Percentiles rank a stretch among this genome's conserved stretches.
These are phyloP conservation scores for Pollimyrus isidori DNA, from an alignment of 2,113 vertebrate species.

Conservation along the genomic window DNA sequence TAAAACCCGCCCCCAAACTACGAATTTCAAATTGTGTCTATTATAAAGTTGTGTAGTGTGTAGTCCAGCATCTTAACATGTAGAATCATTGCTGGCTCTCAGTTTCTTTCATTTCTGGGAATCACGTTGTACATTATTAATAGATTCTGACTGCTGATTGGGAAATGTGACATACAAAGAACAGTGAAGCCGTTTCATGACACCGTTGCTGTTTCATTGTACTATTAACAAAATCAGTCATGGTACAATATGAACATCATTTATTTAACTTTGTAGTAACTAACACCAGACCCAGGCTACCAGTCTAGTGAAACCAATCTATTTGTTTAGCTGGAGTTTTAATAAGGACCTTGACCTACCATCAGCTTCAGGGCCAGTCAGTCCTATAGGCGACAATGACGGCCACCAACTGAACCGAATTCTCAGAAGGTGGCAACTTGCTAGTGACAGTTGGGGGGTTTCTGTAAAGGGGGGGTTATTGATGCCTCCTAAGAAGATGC, in stretches of 20 bases:
- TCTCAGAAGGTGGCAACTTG: background rate
- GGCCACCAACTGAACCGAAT: background rate
- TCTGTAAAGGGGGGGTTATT: background rate
- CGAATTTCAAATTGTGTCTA: background rate
- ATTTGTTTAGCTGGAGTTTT: background rate
- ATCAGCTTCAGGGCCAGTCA: background rate
- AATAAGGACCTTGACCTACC: background rate
- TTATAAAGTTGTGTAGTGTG: background rate
- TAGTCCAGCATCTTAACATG: background rate
- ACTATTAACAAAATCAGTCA: background rate
- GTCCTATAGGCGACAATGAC: background rate
- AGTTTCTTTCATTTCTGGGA: background rate
- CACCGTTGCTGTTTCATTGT: background rate
- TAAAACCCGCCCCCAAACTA: conserved; percentile 19
- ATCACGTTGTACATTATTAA: background rate
- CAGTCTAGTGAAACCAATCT: background rate
- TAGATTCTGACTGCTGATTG: background rate
- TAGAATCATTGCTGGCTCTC: background rate
- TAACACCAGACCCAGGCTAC: background rate
- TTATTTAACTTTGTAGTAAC: background rate
- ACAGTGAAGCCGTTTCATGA: background rate
- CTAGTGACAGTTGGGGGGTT: background rate
- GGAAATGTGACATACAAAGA: background rate
- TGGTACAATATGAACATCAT: background rate
- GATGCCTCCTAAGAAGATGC: background rate